phyloP scores from a whole-genome alignment of 1,140 invertebrate genomes.

The Aphelenchoides besseyi region DNA sequence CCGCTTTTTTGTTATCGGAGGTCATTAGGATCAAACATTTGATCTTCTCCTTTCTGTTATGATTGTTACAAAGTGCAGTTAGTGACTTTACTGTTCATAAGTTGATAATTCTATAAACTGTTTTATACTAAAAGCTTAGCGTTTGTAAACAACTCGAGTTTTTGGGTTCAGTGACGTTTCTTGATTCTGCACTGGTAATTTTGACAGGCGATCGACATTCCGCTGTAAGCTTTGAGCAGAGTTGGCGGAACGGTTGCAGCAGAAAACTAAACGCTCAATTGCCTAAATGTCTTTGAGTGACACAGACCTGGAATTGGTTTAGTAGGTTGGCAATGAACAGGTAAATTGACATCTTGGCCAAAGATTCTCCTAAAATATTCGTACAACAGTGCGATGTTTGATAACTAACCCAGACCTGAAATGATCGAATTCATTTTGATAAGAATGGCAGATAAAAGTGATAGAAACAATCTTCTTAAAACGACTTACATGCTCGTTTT shows the following conservation, averaged over 20 bases:
- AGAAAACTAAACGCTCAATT: conserved; percentile 3
- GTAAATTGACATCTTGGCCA: conserved; percentile 36
- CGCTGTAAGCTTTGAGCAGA: not conserved
- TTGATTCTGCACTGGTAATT: not conserved
- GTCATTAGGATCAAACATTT: too few species aligned
- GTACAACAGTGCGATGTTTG: too few species aligned
- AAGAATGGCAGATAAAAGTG: not conserved
- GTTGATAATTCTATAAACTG: too few species aligned
- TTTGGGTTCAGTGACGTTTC: not conserved
- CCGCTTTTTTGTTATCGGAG: too few species aligned
- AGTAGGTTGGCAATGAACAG: conserved; percentile 37
- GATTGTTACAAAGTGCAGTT: too few species aligned
- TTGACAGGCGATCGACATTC: not conserved
- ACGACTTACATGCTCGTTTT: conserved; percentile 78
- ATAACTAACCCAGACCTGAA: too few species aligned
- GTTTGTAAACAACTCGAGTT: too few species aligned
- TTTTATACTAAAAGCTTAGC: too few species aligned
- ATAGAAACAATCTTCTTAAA: too few species aligned
- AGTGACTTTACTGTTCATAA: too few species aligned
- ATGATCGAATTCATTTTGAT: too few species aligned
- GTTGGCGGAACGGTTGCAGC: not conserved
- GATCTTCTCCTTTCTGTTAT: too few species aligned
- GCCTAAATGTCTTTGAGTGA: not conserved
- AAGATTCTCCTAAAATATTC: conserved; percentile 36
- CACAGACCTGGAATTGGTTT: conserved; percentile 25